Evolutionary conservation across 2,797 vertebrate genomes (phyloP).

Genomic region (Etheostoma nigrum): DNA sequence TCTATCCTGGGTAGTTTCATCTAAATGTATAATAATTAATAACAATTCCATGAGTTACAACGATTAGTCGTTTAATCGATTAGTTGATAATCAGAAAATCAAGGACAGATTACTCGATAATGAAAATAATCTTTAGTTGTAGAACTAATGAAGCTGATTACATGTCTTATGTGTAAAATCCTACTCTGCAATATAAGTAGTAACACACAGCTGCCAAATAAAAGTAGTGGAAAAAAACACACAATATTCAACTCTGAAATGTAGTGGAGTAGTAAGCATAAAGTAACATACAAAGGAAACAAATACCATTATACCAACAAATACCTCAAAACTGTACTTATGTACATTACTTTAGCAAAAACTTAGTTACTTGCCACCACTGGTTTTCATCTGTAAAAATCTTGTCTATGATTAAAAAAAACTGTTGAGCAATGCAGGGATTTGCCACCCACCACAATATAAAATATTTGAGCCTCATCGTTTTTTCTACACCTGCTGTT

Average conservation of each 20-base stretch:
- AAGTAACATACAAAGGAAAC: background rate
- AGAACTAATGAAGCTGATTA: background rate
- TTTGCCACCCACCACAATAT: conserved; percentile 64
- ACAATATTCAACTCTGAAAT: background rate
- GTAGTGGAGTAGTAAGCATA: background rate
- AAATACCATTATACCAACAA: too few species aligned
- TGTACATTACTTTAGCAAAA: conserved; percentile 7
- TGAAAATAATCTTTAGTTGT: background rate
- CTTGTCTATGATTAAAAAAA: conserved; percentile 21
- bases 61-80: background rate
- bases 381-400: conserved; percentile 14
- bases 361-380: background rate
- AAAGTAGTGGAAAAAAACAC: background rate
- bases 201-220: background rate
- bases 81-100: background rate
- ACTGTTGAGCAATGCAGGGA: conserved; percentile 13
- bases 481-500: conserved; percentile 74
- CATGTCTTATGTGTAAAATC: background rate
- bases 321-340: background rate
- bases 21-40: too few species aligned
- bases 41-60: too few species aligned
- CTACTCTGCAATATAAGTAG: background rate
- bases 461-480: conserved; percentile 52
- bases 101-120: background rate
- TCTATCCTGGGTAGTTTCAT: background rate